Evolutionary conservation across 2,888 invertebrate genomes (phyloP).

Genomic region (Embidobia sp.): DNA sequence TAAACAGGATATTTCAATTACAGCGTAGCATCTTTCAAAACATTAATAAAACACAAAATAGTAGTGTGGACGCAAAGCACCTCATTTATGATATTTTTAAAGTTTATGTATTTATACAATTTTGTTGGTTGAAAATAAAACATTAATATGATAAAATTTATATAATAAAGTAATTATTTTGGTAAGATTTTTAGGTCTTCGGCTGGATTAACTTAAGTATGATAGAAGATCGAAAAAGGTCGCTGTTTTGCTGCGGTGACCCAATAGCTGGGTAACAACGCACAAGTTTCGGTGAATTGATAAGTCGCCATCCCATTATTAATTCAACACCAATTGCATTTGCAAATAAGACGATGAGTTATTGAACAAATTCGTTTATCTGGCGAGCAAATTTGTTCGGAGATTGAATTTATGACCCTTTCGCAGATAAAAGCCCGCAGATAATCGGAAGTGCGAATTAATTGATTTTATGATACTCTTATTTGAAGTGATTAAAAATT

Average conservation of each 20-base stretch:
- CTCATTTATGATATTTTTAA: not conserved
- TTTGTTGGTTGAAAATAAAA: no score
- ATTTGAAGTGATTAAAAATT: slow-evolving; percentile 35
- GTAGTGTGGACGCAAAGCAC: no score
- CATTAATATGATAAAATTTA: no score
- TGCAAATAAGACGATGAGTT: slow-evolving; percentile 47
- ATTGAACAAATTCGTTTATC: slow-evolving; percentile 57
- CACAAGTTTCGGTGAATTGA: slow-evolving; percentile 25
- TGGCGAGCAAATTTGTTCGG: slow-evolving; percentile 65
- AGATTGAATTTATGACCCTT: slow-evolving; percentile 61
- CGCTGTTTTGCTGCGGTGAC: slow-evolving; percentile 13
- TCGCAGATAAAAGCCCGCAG: slow-evolving; percentile 50
- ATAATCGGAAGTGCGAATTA: slow-evolving; percentile 60
- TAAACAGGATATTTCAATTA: no score
- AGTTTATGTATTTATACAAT: not conserved
- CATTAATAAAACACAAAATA: no score
- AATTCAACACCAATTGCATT: slow-evolving; percentile 44
- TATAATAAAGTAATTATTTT: not conserved
- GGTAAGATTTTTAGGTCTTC: not conserved
- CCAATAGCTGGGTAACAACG: no score
- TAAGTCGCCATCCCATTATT: slow-evolving; percentile 48
- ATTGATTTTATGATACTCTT: slow-evolving; percentile 52
- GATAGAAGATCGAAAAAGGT: not conserved
- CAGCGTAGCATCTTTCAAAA: no score
- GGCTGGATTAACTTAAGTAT: not conserved